Evolutionary conservation across 2,888 invertebrate genomes (phyloP).

Genomic region (Apodemia zela): DNA sequence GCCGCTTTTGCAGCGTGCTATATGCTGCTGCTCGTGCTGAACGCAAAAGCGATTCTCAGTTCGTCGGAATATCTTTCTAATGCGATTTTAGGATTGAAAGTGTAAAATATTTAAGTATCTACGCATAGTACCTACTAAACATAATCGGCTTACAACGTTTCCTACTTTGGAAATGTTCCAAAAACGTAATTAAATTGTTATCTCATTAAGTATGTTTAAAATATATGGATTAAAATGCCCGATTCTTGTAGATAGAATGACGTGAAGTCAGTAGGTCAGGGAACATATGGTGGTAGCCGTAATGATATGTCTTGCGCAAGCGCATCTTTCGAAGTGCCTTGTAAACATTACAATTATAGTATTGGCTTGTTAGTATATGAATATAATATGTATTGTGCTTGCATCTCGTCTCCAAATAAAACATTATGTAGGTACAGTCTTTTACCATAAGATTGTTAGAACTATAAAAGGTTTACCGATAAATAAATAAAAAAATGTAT

Average conservation of each 20-base stretch:
- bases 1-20: no score
- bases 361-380: neutral
- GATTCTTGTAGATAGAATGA: slow-evolving; percentile 4
- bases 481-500: no score
- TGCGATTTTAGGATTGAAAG: no score
- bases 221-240: neutral
- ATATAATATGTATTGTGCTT: no score
- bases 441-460: no score
- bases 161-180: slow-evolving; percentile 23
- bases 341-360: neutral
- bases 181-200: neutral
- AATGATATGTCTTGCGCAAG: slow-evolving; percentile 44
- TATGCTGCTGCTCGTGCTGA: no score
- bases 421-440: no score
- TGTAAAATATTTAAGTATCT: no score
- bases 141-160: neutral
- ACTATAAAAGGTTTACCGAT: no score
- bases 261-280: slow-evolving; percentile 43
- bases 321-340: slow-evolving; percentile 24
- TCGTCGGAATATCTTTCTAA: no score
- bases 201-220: slow-evolving; percentile 1
- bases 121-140: neutral
- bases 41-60: no score
- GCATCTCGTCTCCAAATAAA: no score
- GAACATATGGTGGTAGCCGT: slow-evolving; percentile 41